phyloP scores from a whole-genome alignment of 2,797 vertebrate genomes.

The Acomys russatus region DNA sequence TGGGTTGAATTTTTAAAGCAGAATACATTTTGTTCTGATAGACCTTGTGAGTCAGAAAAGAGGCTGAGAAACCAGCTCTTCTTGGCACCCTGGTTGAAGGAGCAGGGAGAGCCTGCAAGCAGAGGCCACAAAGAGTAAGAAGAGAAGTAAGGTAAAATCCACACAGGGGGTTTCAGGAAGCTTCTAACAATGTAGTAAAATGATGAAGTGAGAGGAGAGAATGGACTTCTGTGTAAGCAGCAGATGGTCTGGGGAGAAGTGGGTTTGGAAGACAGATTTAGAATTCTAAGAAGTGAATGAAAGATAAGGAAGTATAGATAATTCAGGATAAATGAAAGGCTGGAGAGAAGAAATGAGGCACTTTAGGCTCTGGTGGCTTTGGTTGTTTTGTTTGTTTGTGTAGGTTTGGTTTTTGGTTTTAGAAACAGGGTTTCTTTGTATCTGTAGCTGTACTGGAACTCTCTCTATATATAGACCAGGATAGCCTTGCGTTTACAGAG shows the following conservation, averaged over 20 bases:
- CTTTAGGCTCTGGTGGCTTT: neutral
- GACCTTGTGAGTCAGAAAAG: constrained; percentile 3
- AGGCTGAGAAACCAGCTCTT: neutral
- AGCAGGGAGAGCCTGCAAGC: neutral
- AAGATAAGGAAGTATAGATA: neutral
- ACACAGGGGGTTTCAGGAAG: neutral
- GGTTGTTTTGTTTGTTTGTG: neutral
- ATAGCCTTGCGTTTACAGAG: neutral
- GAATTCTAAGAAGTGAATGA: neutral
- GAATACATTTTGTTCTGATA: neutral
- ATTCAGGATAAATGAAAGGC: neutral
- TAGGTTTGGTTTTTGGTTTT: neutral
- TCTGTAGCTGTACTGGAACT: neutral
- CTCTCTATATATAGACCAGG: neutral
- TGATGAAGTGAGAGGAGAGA: neutral
- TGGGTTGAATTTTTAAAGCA: constrained; percentile 37
- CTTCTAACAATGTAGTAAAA: constrained; percentile 19
- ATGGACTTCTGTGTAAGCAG: neutral
- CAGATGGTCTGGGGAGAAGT: neutral
- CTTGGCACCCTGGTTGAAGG: constrained; percentile 9
- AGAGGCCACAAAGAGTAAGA: constrained; percentile 26
- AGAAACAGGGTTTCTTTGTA: neutral
- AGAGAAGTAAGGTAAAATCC: neutral
- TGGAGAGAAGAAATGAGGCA: neutral
- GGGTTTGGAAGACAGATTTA: neutral